Evolutionary conservation across 1,140 invertebrate genomes (phyloP), one percentile per base, ranked within the genome.

Genomic region (Pissodes strobi): DNA sequence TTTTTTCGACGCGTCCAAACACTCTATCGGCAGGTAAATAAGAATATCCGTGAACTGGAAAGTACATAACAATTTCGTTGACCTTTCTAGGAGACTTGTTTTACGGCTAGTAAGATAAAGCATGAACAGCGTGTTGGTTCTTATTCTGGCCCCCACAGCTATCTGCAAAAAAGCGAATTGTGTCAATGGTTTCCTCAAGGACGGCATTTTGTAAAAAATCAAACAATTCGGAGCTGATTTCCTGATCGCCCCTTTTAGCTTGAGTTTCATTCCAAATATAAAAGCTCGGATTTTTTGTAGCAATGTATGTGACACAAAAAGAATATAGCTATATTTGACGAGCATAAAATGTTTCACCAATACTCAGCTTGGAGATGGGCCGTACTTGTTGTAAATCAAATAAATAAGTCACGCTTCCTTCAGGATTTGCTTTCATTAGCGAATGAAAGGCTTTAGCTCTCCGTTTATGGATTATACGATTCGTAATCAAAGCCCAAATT

Each of bases 1-100:
- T 12, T 65, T 73, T 72, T 55, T 73, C 72, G 30, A 68, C 66
- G 30, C 68, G 19, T 37, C 71, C 74, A 61, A 75, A 73, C 10
- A 69, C 55, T 39, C 71, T 48, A 43, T 74, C 72, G 18, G 71
- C 65, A 22, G 74, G 71, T 34, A 75, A 27, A 38, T 53, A 74
- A 13, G 21, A 55, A 43, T 74, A 66, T 27, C 69, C 73, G 13
- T 71, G 27, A 12, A 72, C 65, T 34, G 69, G 74, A 56, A 71
- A 75, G 15, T 45, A 48, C 17, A 62, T 15, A 9, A 57, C n/a
- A 17, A 68, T 67, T 34, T 34, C n/a, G 6, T 34, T 34, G n/a
- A 34, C 30, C n/a, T 6, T 8, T 34, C 30, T 34, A 34, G 30
- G 6, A 34, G 30, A 34, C 30, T 34, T 34, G n/a, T 34, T n/a